Conservation (phyloP, 1,140 invertebrate species). For the Meloidogyne hapla region DNA sequence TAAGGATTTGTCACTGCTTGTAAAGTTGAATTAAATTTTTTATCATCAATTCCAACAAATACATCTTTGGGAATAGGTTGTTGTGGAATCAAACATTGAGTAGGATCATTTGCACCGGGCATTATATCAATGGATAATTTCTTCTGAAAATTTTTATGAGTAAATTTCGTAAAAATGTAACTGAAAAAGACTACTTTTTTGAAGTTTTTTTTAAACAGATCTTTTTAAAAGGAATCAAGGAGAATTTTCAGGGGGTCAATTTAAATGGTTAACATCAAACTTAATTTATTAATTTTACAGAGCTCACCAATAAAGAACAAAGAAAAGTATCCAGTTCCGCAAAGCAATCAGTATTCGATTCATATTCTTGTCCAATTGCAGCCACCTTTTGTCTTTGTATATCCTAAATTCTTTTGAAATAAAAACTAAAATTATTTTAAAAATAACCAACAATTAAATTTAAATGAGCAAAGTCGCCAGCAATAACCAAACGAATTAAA, state of each 20-base stretch:
- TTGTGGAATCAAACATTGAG: slow-evolving; percentile 34
- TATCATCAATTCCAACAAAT: too few species aligned
- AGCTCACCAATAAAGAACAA: slow-evolving; percentile 4
- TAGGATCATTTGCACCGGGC: slow-evolving; percentile 42
- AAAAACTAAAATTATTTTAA: neutral
- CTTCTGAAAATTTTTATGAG: too few species aligned
- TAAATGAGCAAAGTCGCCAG: slow-evolving; percentile 42
- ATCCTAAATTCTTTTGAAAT: slow-evolving; percentile 1
- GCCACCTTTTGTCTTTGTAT: slow-evolving; percentile 7
- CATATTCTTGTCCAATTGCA: slow-evolving; percentile 7
- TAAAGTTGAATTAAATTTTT: slow-evolving; percentile 20
- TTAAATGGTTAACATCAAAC: too few species aligned
- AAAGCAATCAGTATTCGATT: slow-evolving; percentile 16
- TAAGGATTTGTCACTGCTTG: slow-evolving; percentile 50
- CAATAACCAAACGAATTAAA: slow-evolving; percentile 34
- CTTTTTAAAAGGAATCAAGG: too few species aligned
- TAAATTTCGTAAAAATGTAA: too few species aligned
- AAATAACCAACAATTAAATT: slow-evolving; percentile 24
- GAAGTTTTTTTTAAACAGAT: too few species aligned
- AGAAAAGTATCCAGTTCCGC: slow-evolving; percentile 15
- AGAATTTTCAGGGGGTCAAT: too few species aligned
- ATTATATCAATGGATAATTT: slow-evolving; percentile 2
- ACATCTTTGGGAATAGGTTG: slow-evolving; percentile 34
- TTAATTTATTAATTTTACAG: too few species aligned
- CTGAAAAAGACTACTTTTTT: too few species aligned